Conservation (phyloP, 2,113 vertebrate species). For the Antechinus stuartii region DNA sequence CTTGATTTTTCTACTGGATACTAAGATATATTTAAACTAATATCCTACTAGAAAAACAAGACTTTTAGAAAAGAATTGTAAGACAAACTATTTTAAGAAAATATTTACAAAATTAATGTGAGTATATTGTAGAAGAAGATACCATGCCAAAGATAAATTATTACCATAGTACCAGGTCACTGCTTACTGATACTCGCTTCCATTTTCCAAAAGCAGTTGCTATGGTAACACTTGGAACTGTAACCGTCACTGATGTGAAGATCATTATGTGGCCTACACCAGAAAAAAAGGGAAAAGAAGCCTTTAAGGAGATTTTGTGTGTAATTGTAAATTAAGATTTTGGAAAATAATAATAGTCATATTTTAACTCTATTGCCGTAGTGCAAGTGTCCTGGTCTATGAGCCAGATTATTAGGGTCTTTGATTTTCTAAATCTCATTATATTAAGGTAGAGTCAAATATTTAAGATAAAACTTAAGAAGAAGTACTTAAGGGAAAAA, state of each 20-base stretch:
- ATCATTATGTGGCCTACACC: constrained; percentile 55
- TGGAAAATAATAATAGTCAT: constrained; percentile 42
- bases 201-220: constrained; percentile 69
- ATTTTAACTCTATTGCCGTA: constrained; percentile 26
- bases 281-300: constrained; percentile 60
- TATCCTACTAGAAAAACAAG: constrained; percentile 32
- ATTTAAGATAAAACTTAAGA: constrained; percentile 25
- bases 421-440: not conserved
- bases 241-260: constrained; percentile 59
- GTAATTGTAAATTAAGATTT: constrained; percentile 41
- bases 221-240: constrained; percentile 61
- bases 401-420: not conserved
- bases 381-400: constrained; percentile 21
- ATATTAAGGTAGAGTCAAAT: constrained; percentile 5
- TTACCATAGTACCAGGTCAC: constrained; percentile 50
- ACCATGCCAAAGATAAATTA: constrained; percentile 52
- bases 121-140: constrained; percentile 43
- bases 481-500: not conserved
- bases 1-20: constrained; percentile 49
- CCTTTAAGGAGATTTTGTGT: constrained; percentile 17
- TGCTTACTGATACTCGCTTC: constrained; percentile 47
- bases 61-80: constrained; percentile 27
- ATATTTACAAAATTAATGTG: constrained; percentile 32
- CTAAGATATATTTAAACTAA: constrained; percentile 13
- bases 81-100: constrained; percentile 46